Evolutionary conservation across 2,888 invertebrate genomes (phyloP), one percentile per base, ranked within the genome.

Genomic region (Saturnia japonica): DNA sequence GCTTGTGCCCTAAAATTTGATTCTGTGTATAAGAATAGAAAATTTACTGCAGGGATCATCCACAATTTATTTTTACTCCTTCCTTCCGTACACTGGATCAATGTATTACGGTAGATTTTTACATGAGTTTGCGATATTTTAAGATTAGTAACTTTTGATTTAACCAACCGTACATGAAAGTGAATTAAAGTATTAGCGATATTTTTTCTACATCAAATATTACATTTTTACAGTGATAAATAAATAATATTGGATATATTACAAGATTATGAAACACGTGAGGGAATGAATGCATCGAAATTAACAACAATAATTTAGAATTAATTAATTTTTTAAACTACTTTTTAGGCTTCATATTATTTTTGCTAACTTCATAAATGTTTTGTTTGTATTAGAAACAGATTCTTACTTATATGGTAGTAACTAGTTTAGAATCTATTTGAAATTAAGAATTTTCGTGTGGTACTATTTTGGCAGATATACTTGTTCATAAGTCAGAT

Each of bases 1-100:
- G 34, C 6, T 54, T 54, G 8, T 54, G 1, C 22, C 12, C 4
- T 54, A n/a, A 54, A 22, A 25, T 43, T 47, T 60, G 43, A 42
- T 28, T 69, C 64, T 69, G n/a, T 28, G 25, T 45, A 40, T 67
- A 69, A 69, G 67, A 67, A n/a, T 25, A 14, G 22, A 6, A 22
- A 60, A 3, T 28, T 60, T 60, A 60, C 7, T 60, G 28, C 22
- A 47, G 2, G 47, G 19, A 47, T 22, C 14, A 14, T 28, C 47
- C 25, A 25, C 12, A 12, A 4, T 25, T 25, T 66, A 60, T 60
- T 67, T 75, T 69, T 69, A 66, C 72, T 70, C 67, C 69, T 70
- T 74, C 28, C 67, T 73, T 70, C 47, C 68, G 70, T 62, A 73
- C 73, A 71, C 71, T 72, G 81, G 79, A 76, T 76, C 74, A 72